Base-by-base conservation (phyloP, 2,797 vertebrate species). In the Sebastes trivittatus region DNA sequence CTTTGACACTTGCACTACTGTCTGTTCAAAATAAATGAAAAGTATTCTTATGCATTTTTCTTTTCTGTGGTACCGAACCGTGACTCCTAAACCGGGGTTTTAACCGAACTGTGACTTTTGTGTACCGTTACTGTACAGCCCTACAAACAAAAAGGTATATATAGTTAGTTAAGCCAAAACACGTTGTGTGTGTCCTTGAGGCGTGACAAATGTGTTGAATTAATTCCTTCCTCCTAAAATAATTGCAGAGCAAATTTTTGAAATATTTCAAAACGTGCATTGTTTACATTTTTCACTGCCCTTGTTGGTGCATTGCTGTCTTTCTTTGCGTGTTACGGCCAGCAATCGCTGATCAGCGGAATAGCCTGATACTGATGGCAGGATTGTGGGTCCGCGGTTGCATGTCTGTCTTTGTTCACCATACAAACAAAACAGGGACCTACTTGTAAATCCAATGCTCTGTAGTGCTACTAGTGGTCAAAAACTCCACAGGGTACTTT, bases 171-270 rank as follows among this genome's bases (percentile, higher is more conserved):
- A 46, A 46, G 42, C 42, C 42, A 18, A 46, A 46, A 46, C 42
- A 46, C 16, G 6, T 46, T 16, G 6, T 46, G 42, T 42, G 14
- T 46, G 1, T 46, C 42, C 16, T 18, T 46, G 0, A 46, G 1
- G 20, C 49, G 0, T 52, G 20, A 52, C 18, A 52, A 52, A 52
- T 52, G 49, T 52, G 49, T 52, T 52, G 20, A 52, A 52, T 52
- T 52, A 52, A 52, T n/a, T 4, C 49, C 49, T 52, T 52, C 49
- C 49, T 0, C 20, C 49, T 46, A 46, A 46, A 46, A 46, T 18
- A 46, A 46, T 46, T 46, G 16, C 42, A 46, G 1, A 46, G 42
- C 6, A 0, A 46, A 46, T 18, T 46, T 46, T 46, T 46, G 0
- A 18, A 46, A 46, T 46, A 46, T 46, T 46, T 46, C 42, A 46